Base-by-base conservation (phyloP, 2,113 vertebrate genomes). In the Anthoscopus minutus region DNA sequence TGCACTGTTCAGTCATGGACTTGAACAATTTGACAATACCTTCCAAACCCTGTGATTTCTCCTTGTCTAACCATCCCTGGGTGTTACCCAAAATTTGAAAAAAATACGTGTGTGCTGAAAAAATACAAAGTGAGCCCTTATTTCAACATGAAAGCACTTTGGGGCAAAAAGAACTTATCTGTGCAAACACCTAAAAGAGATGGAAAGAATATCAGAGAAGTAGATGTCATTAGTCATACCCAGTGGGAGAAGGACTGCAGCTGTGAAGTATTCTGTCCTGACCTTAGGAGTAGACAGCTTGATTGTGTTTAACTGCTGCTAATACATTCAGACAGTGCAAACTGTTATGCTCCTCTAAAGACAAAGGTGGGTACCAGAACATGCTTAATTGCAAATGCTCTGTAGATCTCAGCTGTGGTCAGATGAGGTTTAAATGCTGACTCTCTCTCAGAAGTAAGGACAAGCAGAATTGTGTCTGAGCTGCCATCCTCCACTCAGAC, bases 211-310 rank as follows among this genome's bases (percentile, higher is more conserved):
- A 91, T 85, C 42, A 57, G 84, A 65, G 81, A 78, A 94, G 86
- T 76, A 53, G 91, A 88, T 91, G 89, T 92, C 84, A 95, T 96
- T 96, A 94, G 83, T 96, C 96, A 94, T 94, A 91, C 87, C 48
- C 89, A 87, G 94, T 89, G 71, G 88, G 88, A 97, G 93, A 76
- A 89, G 93, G 81, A 78, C 84, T 95, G 91, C 86, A 83, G 93
- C 93, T 95, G 89, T 81, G 94, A 88, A 58, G 71, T 83, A 81
- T 94, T 95, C 87, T 95, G 79, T 61, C 92, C 88, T 92, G 66
- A 86, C 81, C 78, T 83, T 92, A 93, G 45, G 42, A 83, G 73
- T 31, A 73, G 89, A 47, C 77, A 79, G 92, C 92, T 95, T 4
- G 4, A 94, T 95, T 94, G 87, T 95, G 12, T 93, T 84, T 81